phyloP scores from a whole-genome alignment of 2,113 vertebrate genomes.

The Pandion haliaetus region DNA sequence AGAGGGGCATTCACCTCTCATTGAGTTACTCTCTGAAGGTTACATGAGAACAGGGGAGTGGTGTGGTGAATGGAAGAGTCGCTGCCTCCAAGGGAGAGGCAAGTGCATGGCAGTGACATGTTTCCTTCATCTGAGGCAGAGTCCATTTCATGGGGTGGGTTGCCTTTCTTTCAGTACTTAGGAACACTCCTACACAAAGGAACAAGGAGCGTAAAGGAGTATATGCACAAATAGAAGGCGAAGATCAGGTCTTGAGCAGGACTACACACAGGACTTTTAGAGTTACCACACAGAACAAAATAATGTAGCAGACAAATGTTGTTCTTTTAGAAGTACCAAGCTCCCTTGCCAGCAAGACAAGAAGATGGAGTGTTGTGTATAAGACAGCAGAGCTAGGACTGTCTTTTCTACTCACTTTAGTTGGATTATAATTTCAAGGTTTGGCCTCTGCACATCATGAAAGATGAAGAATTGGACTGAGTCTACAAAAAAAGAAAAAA shows the following conservation, averaged over 20 bases:
- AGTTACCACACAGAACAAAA: neutral
- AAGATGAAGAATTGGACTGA: neutral
- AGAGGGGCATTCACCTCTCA: rapidly evolving
- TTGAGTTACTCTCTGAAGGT: neutral
- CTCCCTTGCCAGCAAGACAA: neutral
- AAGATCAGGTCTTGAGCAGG: neutral
- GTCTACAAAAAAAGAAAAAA: neutral
- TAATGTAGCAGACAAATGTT: rapidly evolving
- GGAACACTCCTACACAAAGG: neutral
- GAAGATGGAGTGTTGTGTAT: neutral
- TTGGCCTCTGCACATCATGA: neutral
- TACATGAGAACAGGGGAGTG: neutral
- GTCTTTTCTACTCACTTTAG: neutral
- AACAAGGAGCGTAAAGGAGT: rapidly evolving
- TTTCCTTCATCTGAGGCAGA: neutral
- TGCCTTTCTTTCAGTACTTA: neutral
- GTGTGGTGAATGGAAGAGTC: rapidly evolving
- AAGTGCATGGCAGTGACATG: neutral
- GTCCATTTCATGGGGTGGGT: rapidly evolving
- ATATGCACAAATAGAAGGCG: neutral
- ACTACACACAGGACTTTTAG: neutral
- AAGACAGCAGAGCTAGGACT: neutral
- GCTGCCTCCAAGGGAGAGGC: neutral
- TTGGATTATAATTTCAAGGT: neutral
- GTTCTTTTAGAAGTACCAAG: neutral